These are phyloP conservation scores for Perccottus glenii DNA, from an alignment of 2,113 vertebrate genomes.

Conservation along the genomic window DNA sequence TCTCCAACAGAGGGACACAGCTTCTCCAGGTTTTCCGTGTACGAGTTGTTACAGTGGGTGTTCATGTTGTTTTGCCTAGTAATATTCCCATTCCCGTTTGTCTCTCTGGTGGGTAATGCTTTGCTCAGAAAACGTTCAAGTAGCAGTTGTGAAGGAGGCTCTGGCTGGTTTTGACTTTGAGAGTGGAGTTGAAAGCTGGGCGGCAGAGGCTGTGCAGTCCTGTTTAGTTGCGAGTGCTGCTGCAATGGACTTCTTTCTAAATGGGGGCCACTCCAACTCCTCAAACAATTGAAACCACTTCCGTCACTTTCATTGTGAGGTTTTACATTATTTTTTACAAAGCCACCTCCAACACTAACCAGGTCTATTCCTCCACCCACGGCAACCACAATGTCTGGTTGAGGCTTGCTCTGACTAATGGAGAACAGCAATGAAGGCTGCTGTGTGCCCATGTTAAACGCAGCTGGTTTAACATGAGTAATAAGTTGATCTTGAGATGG, in stretches of 20 bases:
- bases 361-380: slow-evolving; percentile 59
- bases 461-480: slow-evolving; percentile 47
- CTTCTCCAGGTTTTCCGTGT: slow-evolving; percentile 64
- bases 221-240: slow-evolving; percentile 44
- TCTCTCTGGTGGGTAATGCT: slow-evolving; percentile 48
- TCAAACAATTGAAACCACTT: slow-evolving; percentile 60
- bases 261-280: slow-evolving; percentile 65
- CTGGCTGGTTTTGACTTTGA: slow-evolving; percentile 43
- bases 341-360: slow-evolving; percentile 47
- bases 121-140: slow-evolving; percentile 73
- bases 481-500: slow-evolving; percentile 61
- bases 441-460: slow-evolving; percentile 26
- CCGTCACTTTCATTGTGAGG: slow-evolving; percentile 48
- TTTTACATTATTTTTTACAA: slow-evolving; percentile 68
- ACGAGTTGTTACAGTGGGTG: slow-evolving; percentile 36
- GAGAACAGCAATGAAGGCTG: slow-evolving; percentile 63
- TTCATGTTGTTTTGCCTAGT: slow-evolving; percentile 56
- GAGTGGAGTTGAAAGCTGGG: slow-evolving; percentile 61
- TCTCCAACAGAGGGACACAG: slow-evolving; percentile 58
- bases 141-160: slow-evolving; percentile 57
- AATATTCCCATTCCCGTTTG: slow-evolving; percentile 54
- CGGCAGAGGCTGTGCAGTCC: slow-evolving; percentile 40
- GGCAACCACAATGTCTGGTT: slow-evolving; percentile 58
- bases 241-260: slow-evolving; percentile 40
- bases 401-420: slow-evolving; percentile 64